A percentile compares a stretch with the other conserved stretches of the same genome.
Conservation (phyloP, 1,140 invertebrate species). For the Papilio glaucus region DNA sequence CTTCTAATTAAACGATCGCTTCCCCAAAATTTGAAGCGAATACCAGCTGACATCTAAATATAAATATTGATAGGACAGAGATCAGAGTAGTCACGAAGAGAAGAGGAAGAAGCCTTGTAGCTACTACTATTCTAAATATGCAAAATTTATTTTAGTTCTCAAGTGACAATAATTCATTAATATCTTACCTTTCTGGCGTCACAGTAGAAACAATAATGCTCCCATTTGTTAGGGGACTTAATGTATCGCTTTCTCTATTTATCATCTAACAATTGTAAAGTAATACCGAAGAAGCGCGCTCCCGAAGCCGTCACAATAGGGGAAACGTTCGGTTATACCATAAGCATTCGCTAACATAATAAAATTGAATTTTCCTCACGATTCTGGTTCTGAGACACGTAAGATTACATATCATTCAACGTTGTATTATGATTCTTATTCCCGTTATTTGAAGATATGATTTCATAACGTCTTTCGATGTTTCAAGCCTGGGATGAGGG, state of each 20-base stretch:
- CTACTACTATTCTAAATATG: too few species aligned
- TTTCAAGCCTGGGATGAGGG: conserved; percentile 47
- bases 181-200: conserved; percentile 28
- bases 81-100: too few species aligned
- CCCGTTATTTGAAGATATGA: conserved; percentile 41
- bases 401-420: conserved; percentile 56
- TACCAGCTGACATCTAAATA: too few species aligned
- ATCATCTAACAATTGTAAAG: conserved; percentile 68
- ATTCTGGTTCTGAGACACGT: conserved; percentile 54
- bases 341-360: conserved; percentile 76
- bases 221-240: conserved; percentile 51
- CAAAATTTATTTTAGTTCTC: background rate
- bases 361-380: conserved; percentile 72
- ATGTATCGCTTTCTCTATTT: conserved; percentile 66
- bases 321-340: conserved; percentile 72
- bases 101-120: too few species aligned
- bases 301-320: conserved; percentile 60
- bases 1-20: too few species aligned
- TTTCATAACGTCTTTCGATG: conserved; percentile 43
- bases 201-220: conserved; percentile 47
- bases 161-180: conserved; percentile 11
- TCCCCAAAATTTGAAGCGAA: too few species aligned
- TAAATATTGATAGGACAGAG: too few species aligned
- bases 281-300: conserved; percentile 59
- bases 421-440: conserved; percentile 56